phyloP scores from a whole-genome alignment of 2,113 vertebrate species.

The Apeltes quadracus region DNA sequence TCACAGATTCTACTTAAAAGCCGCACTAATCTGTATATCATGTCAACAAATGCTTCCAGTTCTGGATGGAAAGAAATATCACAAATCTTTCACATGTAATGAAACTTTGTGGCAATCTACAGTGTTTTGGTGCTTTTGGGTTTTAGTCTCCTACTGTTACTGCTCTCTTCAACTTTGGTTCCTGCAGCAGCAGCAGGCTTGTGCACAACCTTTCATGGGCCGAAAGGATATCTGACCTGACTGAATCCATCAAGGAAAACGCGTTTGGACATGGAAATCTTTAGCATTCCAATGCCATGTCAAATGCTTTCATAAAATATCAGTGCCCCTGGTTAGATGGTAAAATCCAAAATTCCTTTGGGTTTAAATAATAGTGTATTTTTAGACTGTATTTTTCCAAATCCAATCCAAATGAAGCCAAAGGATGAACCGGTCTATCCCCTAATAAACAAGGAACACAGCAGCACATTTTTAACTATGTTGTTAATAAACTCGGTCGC shows the following conservation, averaged over 20 bases:
- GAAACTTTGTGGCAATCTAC: not conserved
- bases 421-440: conserved; percentile 48
- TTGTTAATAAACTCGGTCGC: conserved; percentile 64
- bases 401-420: conserved; percentile 20
- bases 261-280: not conserved
- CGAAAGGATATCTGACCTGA: conserved; percentile 12
- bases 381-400: conserved; percentile 2
- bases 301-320: not conserved
- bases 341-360: not conserved
- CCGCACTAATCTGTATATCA: not conserved
- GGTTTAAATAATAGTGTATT: conserved; percentile 1
- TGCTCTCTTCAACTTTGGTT: too few species aligned
- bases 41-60: not conserved
- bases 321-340: not conserved
- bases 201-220: conserved; percentile 5
- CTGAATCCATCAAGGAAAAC: conserved; percentile 5
- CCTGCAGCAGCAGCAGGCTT: too few species aligned
- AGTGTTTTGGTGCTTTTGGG: not conserved
- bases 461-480: conserved; percentile 38
- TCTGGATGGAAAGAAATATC: not conserved
- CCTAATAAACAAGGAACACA: conserved; percentile 26
- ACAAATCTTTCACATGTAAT: not conserved
- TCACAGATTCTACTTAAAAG: not conserved
- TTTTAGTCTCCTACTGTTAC: not conserved
- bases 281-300: not conserved